Evolutionary conservation across 2,888 invertebrate species (phyloP).

Genomic region (Eupithecia insigniata): DNA sequence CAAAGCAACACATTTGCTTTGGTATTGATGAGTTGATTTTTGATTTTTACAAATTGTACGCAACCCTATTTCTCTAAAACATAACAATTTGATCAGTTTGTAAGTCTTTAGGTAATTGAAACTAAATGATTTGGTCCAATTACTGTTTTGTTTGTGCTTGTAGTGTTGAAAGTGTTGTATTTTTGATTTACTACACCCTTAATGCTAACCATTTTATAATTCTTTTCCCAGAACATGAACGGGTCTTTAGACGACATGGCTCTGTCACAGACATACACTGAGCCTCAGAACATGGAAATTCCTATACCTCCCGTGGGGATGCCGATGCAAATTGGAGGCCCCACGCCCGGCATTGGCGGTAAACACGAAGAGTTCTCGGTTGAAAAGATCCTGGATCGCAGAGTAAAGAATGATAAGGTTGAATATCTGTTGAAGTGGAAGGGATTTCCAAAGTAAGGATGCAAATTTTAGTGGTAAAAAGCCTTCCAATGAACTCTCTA

Average conservation of each 20-base stretch:
- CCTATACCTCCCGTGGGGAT: conserved; percentile 28
- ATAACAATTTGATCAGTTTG: background rate
- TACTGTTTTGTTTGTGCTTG: background rate
- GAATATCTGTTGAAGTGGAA: conserved; percentile 88
- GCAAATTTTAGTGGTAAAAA: background rate
- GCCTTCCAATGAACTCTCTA: background rate
- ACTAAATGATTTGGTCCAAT: background rate
- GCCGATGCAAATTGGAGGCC: conserved; percentile 28
- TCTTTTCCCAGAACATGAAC: conserved; percentile 46
- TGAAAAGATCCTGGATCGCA: conserved; percentile 89
- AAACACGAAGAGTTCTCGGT: conserved; percentile 89
- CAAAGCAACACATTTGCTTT: too few relatives aligned
- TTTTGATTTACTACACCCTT: background rate
- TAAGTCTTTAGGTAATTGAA: background rate
- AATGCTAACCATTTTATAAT: background rate
- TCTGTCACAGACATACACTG: conserved; percentile 41
- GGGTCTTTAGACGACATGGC: conserved; percentile 35
- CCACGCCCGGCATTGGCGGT: conserved; percentile 54
- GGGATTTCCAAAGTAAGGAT: conserved; percentile 85
- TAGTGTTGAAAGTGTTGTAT: background rate
- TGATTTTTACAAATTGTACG: too few relatives aligned
- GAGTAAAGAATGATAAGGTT: conserved; percentile 87
- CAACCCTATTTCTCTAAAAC: too few relatives aligned
- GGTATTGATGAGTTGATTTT: too few relatives aligned
- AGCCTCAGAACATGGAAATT: conserved; percentile 33